Evolutionary conservation across 64 coral and sea anemone species (phyloP).

Genomic region (Hydrozoanthus tunicans): DNA sequence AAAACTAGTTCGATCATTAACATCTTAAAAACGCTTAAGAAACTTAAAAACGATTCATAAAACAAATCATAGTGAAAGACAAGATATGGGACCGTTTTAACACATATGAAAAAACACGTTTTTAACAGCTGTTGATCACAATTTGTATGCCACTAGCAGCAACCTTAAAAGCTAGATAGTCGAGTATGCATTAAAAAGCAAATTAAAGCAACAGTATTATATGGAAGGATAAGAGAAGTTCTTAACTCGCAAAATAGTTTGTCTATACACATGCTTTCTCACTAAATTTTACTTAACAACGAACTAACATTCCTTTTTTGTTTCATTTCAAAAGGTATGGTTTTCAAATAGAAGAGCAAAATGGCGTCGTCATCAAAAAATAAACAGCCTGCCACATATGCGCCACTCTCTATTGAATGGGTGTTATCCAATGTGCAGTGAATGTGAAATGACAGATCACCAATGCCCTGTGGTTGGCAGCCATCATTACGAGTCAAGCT

Average conservation of each 20-base stretch:
- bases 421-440: slow-evolving; percentile 90
- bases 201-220: too few species aligned
- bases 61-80: too few species aligned
- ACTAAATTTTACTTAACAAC: not conserved
- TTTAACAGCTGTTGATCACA: too few species aligned
- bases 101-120: too few species aligned
- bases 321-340: slow-evolving; percentile 80
- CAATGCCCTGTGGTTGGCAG: slow-evolving; percentile 75
- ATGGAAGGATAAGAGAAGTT: not conserved
- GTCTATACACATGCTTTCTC: not conserved
- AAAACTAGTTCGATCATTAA: too few species aligned
- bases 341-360: slow-evolving; percentile 99
- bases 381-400: slow-evolving; percentile 88
- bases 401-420: slow-evolving; percentile 80
- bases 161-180: too few species aligned
- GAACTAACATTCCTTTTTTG: not conserved
- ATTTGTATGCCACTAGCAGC: too few species aligned
- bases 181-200: too few species aligned
- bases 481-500: slow-evolving; percentile 69
- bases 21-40: too few species aligned
- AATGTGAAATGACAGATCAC: slow-evolving; percentile 93
- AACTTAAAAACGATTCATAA: too few species aligned
- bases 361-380: slow-evolving; percentile 98
- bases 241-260: not conserved
- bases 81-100: too few species aligned